phyloP scores from a whole-genome alignment of 2,888 invertebrate species.

The Phymatocera aterrima region DNA sequence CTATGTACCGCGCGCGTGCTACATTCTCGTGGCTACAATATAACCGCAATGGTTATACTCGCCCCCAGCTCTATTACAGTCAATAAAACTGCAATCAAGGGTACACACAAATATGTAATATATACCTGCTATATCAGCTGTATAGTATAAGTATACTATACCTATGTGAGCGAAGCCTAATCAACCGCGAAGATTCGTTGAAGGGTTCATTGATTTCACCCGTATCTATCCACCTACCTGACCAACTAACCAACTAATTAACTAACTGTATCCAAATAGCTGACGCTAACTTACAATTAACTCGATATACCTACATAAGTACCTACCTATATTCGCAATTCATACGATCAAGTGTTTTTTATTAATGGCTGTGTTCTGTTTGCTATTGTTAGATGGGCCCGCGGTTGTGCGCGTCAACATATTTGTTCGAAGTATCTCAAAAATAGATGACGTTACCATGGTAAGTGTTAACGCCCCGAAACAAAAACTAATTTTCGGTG shows the following conservation, averaged over 20 bases:
- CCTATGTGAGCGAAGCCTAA: not conserved
- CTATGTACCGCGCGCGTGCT: too few relatives aligned
- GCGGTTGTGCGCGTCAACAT: conserved; percentile 98
- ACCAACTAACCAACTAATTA: too few relatives aligned
- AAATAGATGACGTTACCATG: conserved; percentile 99
- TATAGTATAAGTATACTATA: not conserved
- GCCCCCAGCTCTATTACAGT: too few relatives aligned
- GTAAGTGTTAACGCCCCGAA: conserved; percentile 83
- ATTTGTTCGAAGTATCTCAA: conserved; percentile 98
- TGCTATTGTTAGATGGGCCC: conserved; percentile 88
- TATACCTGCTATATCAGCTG: not conserved
- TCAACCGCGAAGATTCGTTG: not conserved
- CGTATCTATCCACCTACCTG: too few relatives aligned
- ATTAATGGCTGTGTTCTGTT: conserved; percentile 73
- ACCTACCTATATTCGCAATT: not conserved
- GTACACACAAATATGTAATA: too few relatives aligned
- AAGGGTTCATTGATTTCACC: conserved; percentile 20
- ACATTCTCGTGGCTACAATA: too few relatives aligned
- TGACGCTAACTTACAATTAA: not conserved
- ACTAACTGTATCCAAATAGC: not conserved
- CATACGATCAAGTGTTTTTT: conserved; percentile 53
- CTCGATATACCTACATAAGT: too few relatives aligned
- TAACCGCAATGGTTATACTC: too few relatives aligned
- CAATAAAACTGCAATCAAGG: too few relatives aligned
- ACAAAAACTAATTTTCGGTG: conserved; percentile 52